Base-by-base conservation (phyloP, 2,113 vertebrate genomes). In the Phasianus colchicus region DNA sequence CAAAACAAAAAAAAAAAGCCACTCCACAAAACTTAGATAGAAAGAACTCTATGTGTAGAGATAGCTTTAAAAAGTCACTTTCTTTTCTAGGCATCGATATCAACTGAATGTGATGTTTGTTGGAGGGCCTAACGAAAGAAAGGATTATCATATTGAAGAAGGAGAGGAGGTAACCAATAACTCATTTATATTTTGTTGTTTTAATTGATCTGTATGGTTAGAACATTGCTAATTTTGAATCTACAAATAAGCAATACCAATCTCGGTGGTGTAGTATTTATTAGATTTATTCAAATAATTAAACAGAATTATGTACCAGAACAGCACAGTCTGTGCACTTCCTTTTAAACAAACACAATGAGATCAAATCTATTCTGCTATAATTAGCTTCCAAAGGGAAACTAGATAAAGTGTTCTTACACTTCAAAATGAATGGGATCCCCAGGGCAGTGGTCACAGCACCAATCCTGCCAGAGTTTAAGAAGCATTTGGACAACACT, bases 121-220 rank as follows among this genome's bases (percentile, higher is more conserved):
- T 16, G 99, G 99, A 86, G 99, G 99, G 17, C 99, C 99, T 61
- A 99, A 99, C 77, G 98, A 97, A 93, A 98, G 99, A 88, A 99
- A 99, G 89, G 99, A 99, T 96, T 99, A 99, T 94, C 99, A 99
- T 80, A 98, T 99, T 42, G 99, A 99, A 96, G 99, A 99, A 98
- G 99, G 99, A 55, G 99, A 99, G 96, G 99, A 99, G 99, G 99
- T 99, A 98, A 98, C 71, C 22, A 48, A n/a, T 24, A 36, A 5
- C 2, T 9, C 64, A 25, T 72, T 83, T 65, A 30, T 60, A 47
- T 88, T 80, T 69, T 61, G 19, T 22, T 60, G 13, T 4, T 95
- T 83, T 78, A 67, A 86, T 67, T 91, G 38, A 60, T 86, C 43
- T 75, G 1, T 72, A 55, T 45, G 3, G n/a, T 70, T 81, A 81